Base-by-base conservation (phyloP, 2,113 vertebrate genomes). In the Turnix velox region DNA sequence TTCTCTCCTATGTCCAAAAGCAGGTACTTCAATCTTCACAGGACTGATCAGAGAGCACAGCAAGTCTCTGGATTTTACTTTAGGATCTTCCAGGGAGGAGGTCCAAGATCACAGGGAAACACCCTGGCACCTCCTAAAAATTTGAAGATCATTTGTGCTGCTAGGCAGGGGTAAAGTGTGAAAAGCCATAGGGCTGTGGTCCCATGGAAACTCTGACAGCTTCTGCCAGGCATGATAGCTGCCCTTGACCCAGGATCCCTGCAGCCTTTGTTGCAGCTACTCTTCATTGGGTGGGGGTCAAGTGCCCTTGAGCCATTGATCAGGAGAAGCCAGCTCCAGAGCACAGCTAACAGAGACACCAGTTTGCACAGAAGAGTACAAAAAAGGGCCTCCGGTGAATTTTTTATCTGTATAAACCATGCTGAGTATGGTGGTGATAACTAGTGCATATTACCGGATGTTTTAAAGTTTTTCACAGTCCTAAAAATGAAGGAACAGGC, bases 1-100 rank as follows among this genome's bases (percentile, higher is more conserved):
- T 80, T 69, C 22, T 35, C 46, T 65, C 28, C 42, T 31, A n/a
- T 49, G 62, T 48, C 39, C 65, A 83, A 95, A 95, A 91, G 92
- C 45, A 91, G 51, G 30, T 42, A n/a, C 33, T 33, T 84, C 27
- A 42, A 1, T 31, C 40, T 69, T 43, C 13, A 28, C 9, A 10
- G 51, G n/a, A 33, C 18, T 59, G 15, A 30, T 10, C n/a, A 30
- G 14, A 68, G 33, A 69, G 14, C 17, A 35, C 23, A 71, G 35
- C 39, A 31, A 51, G 25, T 13, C 43, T 48, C 55, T 63, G 43
- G 8, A 22, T 74, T 92, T 68, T 57, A 18, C 37, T 58, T 68
- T 35, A n/a, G 30, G 16, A 18, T 5, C 20, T 68, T 46, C 5
- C 5, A 11, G 13, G 6, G 8, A 27, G 4, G 3, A 17, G 15